Conservation (phyloP, 2,113 vertebrate species). For the Orycteropus afer region DNA sequence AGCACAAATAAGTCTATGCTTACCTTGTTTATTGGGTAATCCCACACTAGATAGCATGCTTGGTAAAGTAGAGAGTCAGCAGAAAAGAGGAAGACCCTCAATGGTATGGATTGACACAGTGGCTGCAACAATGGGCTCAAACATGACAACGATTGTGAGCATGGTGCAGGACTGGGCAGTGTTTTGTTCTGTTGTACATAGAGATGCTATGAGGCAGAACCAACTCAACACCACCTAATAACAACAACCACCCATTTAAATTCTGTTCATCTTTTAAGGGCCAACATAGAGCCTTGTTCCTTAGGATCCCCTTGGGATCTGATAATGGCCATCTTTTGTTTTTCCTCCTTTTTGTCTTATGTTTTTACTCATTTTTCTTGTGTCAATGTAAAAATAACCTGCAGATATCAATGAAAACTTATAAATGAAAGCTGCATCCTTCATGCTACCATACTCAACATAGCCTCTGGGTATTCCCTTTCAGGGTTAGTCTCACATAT, state of each 20-base stretch:
- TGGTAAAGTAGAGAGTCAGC: no score
- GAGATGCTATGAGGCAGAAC: no score
- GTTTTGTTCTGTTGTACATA: no score
- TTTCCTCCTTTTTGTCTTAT: not conserved
- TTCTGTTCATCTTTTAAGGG: not conserved
- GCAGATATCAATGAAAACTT: not conserved
- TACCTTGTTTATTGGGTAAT: no score
- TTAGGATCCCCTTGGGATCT: not conserved
- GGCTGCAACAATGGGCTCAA: no score
- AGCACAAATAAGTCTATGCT: no score
- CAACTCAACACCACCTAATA: no score
- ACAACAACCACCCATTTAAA: not conserved
- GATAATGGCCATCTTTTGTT: not conserved
- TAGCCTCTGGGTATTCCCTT: not conserved
- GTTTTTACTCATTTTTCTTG: not conserved
- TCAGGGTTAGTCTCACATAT: not conserved
- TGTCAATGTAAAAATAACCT: not conserved
- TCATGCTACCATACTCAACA: not conserved
- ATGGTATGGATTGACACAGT: no score
- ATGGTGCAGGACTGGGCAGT: no score
- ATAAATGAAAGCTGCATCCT: not conserved
- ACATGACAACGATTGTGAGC: not conserved
- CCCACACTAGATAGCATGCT: no score
- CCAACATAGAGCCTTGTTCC: not conserved
- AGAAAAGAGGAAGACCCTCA: no score